These are phyloP conservation scores for Eurystomus gularis DNA, from an alignment of 2,113 vertebrate genomes.

Conservation along the genomic window DNA sequence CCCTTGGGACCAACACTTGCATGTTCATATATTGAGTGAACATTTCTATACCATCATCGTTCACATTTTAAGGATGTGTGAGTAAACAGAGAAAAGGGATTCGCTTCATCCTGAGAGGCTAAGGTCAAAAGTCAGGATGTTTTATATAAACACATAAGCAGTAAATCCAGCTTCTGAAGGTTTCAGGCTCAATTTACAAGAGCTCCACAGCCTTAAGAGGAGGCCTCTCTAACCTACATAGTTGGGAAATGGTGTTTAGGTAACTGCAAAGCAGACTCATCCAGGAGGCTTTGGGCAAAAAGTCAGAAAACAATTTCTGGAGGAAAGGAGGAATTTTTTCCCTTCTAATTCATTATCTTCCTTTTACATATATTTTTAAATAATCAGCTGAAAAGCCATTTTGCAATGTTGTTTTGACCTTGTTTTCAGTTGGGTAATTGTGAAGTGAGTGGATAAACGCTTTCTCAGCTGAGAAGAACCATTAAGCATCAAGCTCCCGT, in stretches of 20 bases:
- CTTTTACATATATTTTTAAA: not conserved
- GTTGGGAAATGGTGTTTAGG: not conserved
- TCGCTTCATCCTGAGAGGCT: not conserved
- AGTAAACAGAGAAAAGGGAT: not conserved
- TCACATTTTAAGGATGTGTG: not conserved
- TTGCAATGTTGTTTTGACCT: not conserved
- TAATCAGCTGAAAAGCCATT: not conserved
- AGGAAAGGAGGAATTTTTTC: not conserved
- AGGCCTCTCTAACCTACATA: not conserved
- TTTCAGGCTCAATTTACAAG: not conserved
- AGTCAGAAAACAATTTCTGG: not conserved
- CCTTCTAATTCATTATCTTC: not conserved
- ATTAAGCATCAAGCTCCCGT: not conserved
- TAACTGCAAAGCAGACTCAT: not conserved
- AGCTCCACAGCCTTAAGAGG: not conserved
- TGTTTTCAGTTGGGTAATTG: not conserved
- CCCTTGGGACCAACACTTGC: not conserved
- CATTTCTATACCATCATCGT: not conserved
- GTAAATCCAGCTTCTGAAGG: not conserved
- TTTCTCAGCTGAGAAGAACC: constrained; percentile 19
- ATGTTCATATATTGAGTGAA: not conserved
- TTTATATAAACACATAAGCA: not conserved
- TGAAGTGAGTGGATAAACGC: constrained; percentile 1
- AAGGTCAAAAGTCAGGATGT: not conserved
- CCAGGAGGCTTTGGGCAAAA: not conserved